Base-by-base conservation (phyloP, 2,113 vertebrate genomes). In the Acanthochromis polyacanthus region DNA sequence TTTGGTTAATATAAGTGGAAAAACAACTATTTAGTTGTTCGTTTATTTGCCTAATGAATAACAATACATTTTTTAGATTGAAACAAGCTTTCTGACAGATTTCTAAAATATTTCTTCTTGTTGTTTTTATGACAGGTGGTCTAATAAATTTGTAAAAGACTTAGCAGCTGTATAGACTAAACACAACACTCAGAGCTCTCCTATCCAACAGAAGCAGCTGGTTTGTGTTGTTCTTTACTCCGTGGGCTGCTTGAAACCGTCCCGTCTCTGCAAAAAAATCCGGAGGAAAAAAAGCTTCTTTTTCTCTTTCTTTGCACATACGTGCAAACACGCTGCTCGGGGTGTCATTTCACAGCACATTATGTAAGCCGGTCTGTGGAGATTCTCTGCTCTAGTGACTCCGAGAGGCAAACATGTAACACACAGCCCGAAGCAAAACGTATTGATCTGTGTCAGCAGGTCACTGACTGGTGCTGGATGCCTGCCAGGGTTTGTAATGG, bases 391-490 rank as follows among this genome's bases (percentile, higher is more conserved):
- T 82, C 71, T 43, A 67, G 28, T 85, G 75, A 72, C 60, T 86
- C 75, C 50, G 63, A 53, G 38, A 82, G 73, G 40, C 73, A 80
- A 80, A 80, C 64, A 77, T 84, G 40, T 71, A 72, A 84, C 12
- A 58, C 57, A 57, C 30, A 77, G 82, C 82, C 88, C 67, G 71
- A 59, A 90, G 80, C 74, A 55, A 36, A 40, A 51, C 16, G 1
- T 82, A 92, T 92, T 79, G 90, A 91, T 89, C 80, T 56, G 58
- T 74, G 83, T 84, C 82, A 90, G 82, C 67, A 62, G 70, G 52
- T 25, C 83, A 90, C 77, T 80, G 89, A 90, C 85, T 82, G 74
- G 88, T 82, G 71, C 70, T 77, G 73, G 84, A 83, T 84, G 59
- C 71, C 67, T 74, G 87, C 83, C 75, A 78, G 64, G 88, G 70